Conservation (phyloP, 2,113 vertebrate species). For the Synchiropus splendidus region DNA sequence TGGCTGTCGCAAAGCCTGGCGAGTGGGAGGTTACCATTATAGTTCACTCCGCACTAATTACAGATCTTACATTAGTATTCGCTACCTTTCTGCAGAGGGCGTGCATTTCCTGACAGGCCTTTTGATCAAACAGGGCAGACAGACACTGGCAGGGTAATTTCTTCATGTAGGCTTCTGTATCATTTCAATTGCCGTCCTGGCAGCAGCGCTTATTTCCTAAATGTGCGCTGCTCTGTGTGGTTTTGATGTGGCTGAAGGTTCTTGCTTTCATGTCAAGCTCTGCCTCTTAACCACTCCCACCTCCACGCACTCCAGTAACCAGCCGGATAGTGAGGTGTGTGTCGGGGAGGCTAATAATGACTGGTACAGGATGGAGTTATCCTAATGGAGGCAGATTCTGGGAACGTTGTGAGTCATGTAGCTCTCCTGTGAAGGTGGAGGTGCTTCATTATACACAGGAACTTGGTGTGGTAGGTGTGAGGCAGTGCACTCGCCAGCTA, state of each 20-base stretch:
- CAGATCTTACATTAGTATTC: constrained; percentile 27
- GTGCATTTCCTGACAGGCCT: constrained; percentile 28
- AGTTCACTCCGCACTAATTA: constrained; percentile 44
- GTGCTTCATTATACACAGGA: constrained; percentile 43
- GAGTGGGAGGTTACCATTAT: constrained; percentile 39
- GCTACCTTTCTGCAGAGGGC: constrained; percentile 18
- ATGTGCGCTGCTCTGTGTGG: constrained; percentile 13
- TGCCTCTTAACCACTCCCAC: constrained; percentile 1
- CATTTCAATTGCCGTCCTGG: constrained; percentile 15
- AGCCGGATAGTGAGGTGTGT: constrained; percentile 9
- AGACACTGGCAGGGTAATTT: constrained; percentile 14
- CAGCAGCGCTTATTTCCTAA: constrained; percentile 16
- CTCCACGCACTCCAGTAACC: background rate
- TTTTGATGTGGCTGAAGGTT: constrained; percentile 22
- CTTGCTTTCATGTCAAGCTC: constrained; percentile 18
- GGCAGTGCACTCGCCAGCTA: too few species aligned
- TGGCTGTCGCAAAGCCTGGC: constrained; percentile 25
- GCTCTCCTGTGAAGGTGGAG: constrained; percentile 36
- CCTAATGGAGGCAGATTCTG: constrained; percentile 23
- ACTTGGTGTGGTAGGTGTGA: background rate
- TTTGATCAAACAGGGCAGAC: constrained; percentile 24
- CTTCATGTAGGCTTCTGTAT: constrained; percentile 7
- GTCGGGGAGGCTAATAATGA: constrained; percentile 23
- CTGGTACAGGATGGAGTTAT: constrained; percentile 11
- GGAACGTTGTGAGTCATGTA: constrained; percentile 29